These are phyloP conservation scores for Hyaena hyaena DNA, from an alignment of 2,113 vertebrate genomes.

Conservation along the genomic window DNA sequence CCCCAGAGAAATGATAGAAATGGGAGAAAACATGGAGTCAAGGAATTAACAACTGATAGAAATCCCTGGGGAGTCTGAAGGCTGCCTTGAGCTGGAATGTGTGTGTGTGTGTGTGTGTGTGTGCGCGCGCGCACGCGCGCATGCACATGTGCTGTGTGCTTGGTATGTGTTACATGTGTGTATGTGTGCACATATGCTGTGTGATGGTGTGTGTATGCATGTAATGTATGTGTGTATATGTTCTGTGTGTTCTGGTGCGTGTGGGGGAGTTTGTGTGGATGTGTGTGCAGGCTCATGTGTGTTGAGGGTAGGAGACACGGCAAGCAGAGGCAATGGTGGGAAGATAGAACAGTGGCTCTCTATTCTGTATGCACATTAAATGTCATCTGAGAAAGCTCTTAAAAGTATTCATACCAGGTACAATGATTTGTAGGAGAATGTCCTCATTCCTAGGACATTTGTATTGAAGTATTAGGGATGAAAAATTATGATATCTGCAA, in stretches of 20 bases:
- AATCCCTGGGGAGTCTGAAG: neutral
- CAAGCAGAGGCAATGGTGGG: neutral
- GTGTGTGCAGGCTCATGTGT: neutral
- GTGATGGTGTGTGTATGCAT: neutral
- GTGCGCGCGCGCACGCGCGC: too few relatives aligned
- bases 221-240: neutral
- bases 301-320: too few relatives aligned
- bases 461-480: neutral
- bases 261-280: neutral
- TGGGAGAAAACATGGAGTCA: neutral
- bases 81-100: neutral
- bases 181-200: neutral
- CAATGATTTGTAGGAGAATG: neutral
- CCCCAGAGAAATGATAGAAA: neutral
- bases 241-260: neutral
- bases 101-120: too few relatives aligned
- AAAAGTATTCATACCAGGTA: neutral
- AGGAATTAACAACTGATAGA: neutral
- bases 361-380: neutral
- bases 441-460: neutral
- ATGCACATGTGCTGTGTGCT: neutral
- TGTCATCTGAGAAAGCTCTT: neutral
- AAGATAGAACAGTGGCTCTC: neutral
- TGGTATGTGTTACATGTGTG: neutral
- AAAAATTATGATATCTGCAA: neutral